Conservation (phyloP, 2,888 invertebrate genomes). For the Oscheius sp. region DNA sequence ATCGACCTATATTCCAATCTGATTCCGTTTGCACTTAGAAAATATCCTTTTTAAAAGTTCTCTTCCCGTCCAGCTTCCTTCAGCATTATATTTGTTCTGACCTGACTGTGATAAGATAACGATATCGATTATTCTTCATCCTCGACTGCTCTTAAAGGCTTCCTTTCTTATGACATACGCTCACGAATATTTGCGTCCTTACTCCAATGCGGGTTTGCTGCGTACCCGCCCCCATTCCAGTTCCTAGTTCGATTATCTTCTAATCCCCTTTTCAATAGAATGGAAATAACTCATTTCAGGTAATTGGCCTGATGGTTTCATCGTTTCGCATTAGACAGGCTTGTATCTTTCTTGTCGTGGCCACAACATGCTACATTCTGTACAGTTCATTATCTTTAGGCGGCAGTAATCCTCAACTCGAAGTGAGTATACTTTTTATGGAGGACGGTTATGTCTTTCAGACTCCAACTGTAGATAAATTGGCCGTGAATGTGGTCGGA, state of each 20-base stretch:
- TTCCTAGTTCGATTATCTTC: neutral
- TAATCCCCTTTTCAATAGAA: neutral
- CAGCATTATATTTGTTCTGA: no score
- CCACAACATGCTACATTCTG: slow-evolving; percentile 10
- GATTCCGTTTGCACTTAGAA: no score
- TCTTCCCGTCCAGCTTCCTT: no score
- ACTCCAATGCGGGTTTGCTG: neutral
- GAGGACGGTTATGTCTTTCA: neutral
- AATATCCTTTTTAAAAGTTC: no score
- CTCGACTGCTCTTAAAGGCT: no score
- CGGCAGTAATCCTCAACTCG: no score
- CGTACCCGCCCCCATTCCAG: neutral
- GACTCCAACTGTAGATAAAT: neutral
- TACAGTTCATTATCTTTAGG: slow-evolving; percentile 5
- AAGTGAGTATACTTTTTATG: no score
- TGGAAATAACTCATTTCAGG: neutral
- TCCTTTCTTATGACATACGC: no score
- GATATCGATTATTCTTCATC: no score
- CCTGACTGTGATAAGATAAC: no score
- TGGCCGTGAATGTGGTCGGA: neutral
- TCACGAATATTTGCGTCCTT: neutral
- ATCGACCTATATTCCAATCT: no score
- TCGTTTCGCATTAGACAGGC: slow-evolving; percentile 16
- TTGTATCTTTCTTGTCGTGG: slow-evolving; percentile 22
- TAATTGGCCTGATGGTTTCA: slow-evolving; percentile 15